Evolutionary conservation across 2,113 vertebrate genomes (phyloP).

Genomic region (Rhinopomastus cyanomelas): DNA sequence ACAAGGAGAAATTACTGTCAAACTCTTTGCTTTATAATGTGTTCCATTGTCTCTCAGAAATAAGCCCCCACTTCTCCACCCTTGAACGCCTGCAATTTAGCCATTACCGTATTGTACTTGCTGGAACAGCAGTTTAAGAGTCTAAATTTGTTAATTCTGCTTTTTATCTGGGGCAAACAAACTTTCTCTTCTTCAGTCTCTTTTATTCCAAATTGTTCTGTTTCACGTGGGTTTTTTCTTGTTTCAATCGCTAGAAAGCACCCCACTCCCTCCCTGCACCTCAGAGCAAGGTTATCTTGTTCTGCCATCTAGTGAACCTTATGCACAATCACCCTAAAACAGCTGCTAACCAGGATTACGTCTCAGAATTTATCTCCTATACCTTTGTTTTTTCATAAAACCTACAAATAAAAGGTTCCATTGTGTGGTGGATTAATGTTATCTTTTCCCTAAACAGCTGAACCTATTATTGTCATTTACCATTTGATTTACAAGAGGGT

Average conservation of each 20-base stretch:
- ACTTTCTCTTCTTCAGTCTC: neutral
- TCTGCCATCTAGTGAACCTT: slow-evolving; percentile 66
- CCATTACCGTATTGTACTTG: slow-evolving; percentile 32
- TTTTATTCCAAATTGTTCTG: neutral
- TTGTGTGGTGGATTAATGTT: neutral
- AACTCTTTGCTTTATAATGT: slow-evolving; percentile 40
- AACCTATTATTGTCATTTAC: neutral
- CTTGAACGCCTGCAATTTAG: slow-evolving; percentile 14
- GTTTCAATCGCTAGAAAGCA: neutral
- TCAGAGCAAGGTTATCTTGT: slow-evolving; percentile 44
- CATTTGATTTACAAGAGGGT: neutral
- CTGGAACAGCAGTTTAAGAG: slow-evolving; percentile 7
- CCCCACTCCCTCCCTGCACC: neutral
- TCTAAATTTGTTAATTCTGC: neutral
- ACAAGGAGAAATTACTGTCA: slow-evolving; percentile 55
- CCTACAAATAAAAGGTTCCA: neutral
- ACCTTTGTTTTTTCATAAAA: neutral
- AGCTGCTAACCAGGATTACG: neutral
- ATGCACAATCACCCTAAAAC: neutral
- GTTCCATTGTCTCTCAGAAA: slow-evolving; percentile 54
- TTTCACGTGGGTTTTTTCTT: neutral
- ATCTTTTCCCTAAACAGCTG: neutral
- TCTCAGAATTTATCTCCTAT: neutral
- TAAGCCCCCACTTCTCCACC: slow-evolving; percentile 25
- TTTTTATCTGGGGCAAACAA: neutral